Evolutionary conservation across 2,797 vertebrate species (phyloP).

Genomic region (Harpagifer antarcticus): DNA sequence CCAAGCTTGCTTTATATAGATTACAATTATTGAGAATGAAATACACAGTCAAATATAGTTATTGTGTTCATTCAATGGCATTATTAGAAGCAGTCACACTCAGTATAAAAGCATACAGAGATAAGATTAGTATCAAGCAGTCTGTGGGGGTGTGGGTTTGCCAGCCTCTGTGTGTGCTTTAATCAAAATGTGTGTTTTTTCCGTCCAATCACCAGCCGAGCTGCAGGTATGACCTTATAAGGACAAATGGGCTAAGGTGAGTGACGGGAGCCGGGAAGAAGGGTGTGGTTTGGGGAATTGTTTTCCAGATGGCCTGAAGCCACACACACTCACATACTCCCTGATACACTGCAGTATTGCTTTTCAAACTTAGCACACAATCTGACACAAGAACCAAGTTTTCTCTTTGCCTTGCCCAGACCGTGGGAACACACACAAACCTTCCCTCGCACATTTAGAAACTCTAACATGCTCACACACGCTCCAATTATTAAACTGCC

Average conservation of each 20-base stretch:
- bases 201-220: conserved; percentile 66
- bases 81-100: neutral
- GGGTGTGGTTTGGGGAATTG: conserved; percentile 58
- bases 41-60: neutral
- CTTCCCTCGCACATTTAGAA: neutral
- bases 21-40: neutral
- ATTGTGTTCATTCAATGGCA: neutral
- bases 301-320: conserved; percentile 31
- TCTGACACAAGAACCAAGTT: neutral
- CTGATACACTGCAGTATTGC: neutral
- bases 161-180: conserved; percentile 46
- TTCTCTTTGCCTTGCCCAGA: neutral
- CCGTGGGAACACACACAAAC: neutral
- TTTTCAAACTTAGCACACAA: neutral
- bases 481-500: too few relatives aligned
- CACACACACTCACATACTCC: neutral
- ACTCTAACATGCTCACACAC: neutral
- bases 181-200: conserved; percentile 11
- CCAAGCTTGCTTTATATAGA: neutral
- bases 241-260: conserved; percentile 50
- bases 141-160: neutral
- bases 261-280: neutral
- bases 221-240: conserved; percentile 70
- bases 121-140: neutral
- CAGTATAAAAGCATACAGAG: neutral